Evolutionary conservation across 2,797 vertebrate genomes (phyloP), one percentile per base, ranked within the genome.

Genomic region (Sebastes hopkinsi): DNA sequence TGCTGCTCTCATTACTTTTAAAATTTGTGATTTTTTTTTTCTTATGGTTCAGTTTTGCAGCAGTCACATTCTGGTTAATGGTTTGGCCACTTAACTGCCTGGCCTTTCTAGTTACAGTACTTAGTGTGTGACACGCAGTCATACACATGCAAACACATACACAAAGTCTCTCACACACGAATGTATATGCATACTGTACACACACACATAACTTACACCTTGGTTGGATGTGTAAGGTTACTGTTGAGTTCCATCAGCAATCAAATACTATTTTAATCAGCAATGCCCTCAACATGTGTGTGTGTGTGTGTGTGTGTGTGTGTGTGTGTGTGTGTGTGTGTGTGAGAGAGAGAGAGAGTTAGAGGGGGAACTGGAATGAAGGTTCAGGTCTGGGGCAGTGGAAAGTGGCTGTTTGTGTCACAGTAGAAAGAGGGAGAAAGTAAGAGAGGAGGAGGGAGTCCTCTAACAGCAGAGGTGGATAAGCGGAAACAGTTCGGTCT

Each of bases 401-500:
- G 89, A 93, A 94, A 92, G 85, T 86, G 79, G 46, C 73, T 87
- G 75, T 85, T 86, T 84, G 64, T 85, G 87, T 84, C 86, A 89
- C 81, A 67, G 34, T 72, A 82, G 62, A 83, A 65, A 89, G 85
- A 73, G 38, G 52, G 67, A 78, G 83, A 91, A 84, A 78, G 78
- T 55, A 11, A 67, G 70, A 75, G 70, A 80, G 79, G 58, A 82
- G 79, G 82, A 84, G 85, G 66, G 83, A 87, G 73, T 6, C 73
- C 68, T 82, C 77, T 61, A 70, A 66, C 80, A 86, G 86, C 75
- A 79, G 89, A 90, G 83, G 88, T 90, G 86, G 86, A 90, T 77
- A 30, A 82, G 90, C 64, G 79, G 92, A 94, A 94, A 94, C 88
- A 86, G 87, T 88, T 88, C 27, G 34, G 86, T 91, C 89, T 87